Conservation (phyloP, 1,140 invertebrate species). For the Cydia pomonella region DNA sequence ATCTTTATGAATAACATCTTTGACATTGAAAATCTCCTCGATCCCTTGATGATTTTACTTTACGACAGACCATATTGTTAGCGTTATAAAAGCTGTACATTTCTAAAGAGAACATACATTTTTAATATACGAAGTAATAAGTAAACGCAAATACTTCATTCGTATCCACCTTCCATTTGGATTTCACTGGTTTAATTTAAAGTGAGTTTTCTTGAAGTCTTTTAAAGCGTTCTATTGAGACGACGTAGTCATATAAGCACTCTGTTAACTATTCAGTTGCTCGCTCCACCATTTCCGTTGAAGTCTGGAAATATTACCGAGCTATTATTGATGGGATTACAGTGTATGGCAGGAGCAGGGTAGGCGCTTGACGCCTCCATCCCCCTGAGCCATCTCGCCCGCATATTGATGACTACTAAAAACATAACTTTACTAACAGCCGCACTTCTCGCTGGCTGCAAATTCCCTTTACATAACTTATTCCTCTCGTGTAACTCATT, state of each 20-base stretch:
- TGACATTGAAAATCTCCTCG: neutral
- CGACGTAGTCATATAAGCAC: constrained; percentile 24
- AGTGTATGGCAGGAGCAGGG: constrained; percentile 35
- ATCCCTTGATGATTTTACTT: neutral
- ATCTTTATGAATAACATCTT: constrained; percentile 10
- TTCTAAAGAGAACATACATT: neutral
- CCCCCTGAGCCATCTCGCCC: constrained; percentile 39
- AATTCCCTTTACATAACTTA: constrained; percentile 38
- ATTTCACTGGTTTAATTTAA: neutral
- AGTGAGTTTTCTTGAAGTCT: neutral
- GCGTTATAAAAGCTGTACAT: neutral
- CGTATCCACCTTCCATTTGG: neutral
- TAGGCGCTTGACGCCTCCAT: constrained; percentile 59
- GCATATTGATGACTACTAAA: constrained; percentile 65
- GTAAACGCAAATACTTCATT: constrained; percentile 5
- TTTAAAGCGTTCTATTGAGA: constrained; percentile 12
- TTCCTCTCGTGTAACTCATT: constrained; percentile 26
- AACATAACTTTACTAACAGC: constrained; percentile 42
- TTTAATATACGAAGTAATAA: constrained; percentile 2
- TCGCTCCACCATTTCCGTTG: constrained; percentile 6
- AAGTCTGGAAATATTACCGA: constrained; percentile 24
- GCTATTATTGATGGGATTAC: constrained; percentile 34
- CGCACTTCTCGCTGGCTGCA: constrained; percentile 30
- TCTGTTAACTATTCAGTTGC: constrained; percentile 25
- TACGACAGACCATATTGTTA: neutral